A percentile compares a stretch with the other conserved stretches of the same genome.
phyloP scores from a whole-genome alignment of 2,113 vertebrate genomes.

The Saguinus imperator region DNA sequence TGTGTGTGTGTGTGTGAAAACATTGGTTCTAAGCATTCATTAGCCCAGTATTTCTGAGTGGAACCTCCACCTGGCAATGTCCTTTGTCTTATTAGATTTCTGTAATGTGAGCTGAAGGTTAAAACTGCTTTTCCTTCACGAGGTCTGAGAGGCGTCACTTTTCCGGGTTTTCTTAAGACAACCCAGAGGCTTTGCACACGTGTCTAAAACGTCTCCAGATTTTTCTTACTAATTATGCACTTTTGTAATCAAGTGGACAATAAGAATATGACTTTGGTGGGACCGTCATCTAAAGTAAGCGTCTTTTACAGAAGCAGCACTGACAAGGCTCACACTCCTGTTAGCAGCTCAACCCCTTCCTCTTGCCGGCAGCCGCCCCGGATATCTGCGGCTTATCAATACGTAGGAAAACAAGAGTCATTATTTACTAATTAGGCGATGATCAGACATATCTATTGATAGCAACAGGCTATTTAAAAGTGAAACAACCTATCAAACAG shows the following conservation, averaged over 20 bases:
- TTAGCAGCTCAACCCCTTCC: conserved; percentile 75
- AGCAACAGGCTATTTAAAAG: neutral
- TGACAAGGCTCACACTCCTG: conserved; percentile 65
- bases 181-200: neutral
- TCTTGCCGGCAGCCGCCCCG: neutral
- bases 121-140: neutral
- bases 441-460: neutral
- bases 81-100: neutral
- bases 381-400: conserved; percentile 62
- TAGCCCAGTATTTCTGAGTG: neutral
- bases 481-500: neutral
- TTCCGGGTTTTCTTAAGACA: neutral
- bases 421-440: neutral
- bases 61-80: neutral
- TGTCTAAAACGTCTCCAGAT: neutral
- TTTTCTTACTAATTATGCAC: conserved; percentile 66
- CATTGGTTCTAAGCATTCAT: neutral
- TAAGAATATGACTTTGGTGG: conserved; percentile 48
- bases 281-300: conserved; percentile 68
- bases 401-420: neutral
- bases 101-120: neutral
- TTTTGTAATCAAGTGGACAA: conserved; percentile 12
- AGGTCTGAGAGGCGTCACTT: neutral
- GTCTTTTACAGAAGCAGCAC: conserved; percentile 71
- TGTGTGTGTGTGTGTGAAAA: neutral